Evolutionary conservation across 2,888 invertebrate species (phyloP).

Genomic region (Timandra comae): DNA sequence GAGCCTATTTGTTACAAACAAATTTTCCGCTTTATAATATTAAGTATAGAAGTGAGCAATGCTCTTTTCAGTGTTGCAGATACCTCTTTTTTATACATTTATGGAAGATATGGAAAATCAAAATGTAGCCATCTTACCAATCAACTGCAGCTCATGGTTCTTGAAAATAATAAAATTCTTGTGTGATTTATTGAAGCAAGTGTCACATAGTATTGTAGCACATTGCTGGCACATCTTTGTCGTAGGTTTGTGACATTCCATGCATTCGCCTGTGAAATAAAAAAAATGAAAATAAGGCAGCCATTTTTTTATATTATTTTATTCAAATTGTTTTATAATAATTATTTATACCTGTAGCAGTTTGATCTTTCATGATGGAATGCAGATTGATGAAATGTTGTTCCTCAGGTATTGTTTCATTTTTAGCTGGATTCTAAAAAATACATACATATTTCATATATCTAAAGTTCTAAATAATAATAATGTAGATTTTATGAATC

Average conservation of each 20-base stretch:
- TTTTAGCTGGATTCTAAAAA: conserved; percentile 8
- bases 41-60: too few relatives aligned
- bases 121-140: conserved; percentile 42
- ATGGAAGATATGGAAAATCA: too few relatives aligned
- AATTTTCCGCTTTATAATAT: too few relatives aligned
- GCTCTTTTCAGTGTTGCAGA: too few relatives aligned
- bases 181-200: conserved; percentile 61
- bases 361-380: conserved; percentile 33
- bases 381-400: conserved; percentile 48
- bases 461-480: too few relatives aligned
- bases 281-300: too few relatives aligned
- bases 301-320: too few relatives aligned
- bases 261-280: conserved; percentile 47
- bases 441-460: too few relatives aligned
- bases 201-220: conserved; percentile 47
- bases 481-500: too few relatives aligned
- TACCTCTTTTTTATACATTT: too few relatives aligned
- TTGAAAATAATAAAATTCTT: conserved; percentile 63
- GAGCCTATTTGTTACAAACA: too few relatives aligned
- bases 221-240: conserved; percentile 62
- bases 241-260: conserved; percentile 48
- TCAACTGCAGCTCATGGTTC: conserved; percentile 50
- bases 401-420: background rate
- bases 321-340: too few relatives aligned
- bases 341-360: conserved; percentile 35